Evolutionary conservation across 2,797 vertebrate species (phyloP).

Genomic region (Enteromius treurensis): DNA sequence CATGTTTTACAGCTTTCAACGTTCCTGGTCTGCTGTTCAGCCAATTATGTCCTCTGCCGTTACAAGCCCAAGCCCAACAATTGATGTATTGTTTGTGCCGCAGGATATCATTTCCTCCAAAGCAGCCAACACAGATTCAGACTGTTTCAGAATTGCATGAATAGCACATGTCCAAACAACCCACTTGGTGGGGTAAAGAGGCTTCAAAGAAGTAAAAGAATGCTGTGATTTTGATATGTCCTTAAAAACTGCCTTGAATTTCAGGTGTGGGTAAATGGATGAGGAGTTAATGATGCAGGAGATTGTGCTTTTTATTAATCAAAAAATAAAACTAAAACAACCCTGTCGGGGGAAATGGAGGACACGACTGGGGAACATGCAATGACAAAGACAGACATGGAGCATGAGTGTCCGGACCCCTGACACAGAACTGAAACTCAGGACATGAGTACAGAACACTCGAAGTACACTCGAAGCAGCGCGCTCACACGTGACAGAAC

Average conservation of each 20-base stretch:
- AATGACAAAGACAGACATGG: too few relatives aligned
- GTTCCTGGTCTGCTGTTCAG: background rate
- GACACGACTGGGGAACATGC: too few relatives aligned
- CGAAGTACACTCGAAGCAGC: too few relatives aligned
- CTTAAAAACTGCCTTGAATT: background rate
- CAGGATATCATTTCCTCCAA: background rate
- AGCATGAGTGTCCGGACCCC: too few relatives aligned
- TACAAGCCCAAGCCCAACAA: background rate
- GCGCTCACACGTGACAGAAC: too few relatives aligned
- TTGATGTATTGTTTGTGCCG: background rate
- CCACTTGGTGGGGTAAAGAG: background rate
- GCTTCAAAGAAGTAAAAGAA: background rate
- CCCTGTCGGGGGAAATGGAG: too few relatives aligned
- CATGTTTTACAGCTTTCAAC: background rate
- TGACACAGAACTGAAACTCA: too few relatives aligned
- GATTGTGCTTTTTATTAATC: too few relatives aligned
- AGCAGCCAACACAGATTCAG: background rate
- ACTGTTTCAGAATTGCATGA: background rate
- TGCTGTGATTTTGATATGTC: background rate
- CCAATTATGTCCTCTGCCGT: background rate
- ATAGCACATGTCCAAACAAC: background rate
- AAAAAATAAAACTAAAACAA: too few relatives aligned
- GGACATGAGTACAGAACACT: too few relatives aligned
- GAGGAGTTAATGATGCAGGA: too few relatives aligned
- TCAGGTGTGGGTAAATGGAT: too few relatives aligned